Base-by-base conservation (phyloP, 2,797 vertebrate species). In the Lacerta bilineata region DNA sequence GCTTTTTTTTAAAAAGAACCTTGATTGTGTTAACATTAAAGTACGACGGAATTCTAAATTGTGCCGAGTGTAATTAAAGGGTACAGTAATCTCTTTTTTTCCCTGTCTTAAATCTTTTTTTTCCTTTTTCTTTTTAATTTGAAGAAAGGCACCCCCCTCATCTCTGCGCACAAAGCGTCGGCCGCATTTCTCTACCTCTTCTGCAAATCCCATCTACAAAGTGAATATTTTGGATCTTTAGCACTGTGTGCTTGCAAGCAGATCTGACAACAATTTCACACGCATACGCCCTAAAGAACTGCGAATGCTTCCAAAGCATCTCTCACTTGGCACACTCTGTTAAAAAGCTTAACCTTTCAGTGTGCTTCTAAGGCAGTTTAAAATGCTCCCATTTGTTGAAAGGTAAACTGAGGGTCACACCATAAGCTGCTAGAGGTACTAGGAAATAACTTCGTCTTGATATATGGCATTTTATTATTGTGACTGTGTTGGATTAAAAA, bases 401-500 rank as follows among this genome's bases (percentile, higher is more conserved):
- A 41, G 83, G 64, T 83, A 93, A 91, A 93, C 59, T 80, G 83
- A 94, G n/a, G 90, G 29, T 64, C 85, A 79, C 43, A 71, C 82
- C 43, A 64, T 43, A 77, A 81, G 81, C 86, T 71, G 72, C 72
- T 0, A 0, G 17, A 84, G 36, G 25, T 82, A 86, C 25, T 5
- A 41, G 59, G 8, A 41, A 23, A 72, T 4, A 75, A 75, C 10
- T 46, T 43, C 50, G 46, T 4, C 23, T 66, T 66, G 3, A 5
- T 23, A 27, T 23, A n/a, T 23, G 25, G 20, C 1, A 74, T n/a
- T 36, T 68, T 75, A 85, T 68, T 75, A 33, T 71, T 83, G 11
- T 13, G 33, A 27, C 17, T 77, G 55, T 68, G 36, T 39, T 66
- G 69, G 23, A 76, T 76, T 50, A 13, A 36, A 46, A 55, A 80